Evolutionary conservation across 2,113 vertebrate genomes (phyloP).

Genomic region (Vulpes lagopus): DNA sequence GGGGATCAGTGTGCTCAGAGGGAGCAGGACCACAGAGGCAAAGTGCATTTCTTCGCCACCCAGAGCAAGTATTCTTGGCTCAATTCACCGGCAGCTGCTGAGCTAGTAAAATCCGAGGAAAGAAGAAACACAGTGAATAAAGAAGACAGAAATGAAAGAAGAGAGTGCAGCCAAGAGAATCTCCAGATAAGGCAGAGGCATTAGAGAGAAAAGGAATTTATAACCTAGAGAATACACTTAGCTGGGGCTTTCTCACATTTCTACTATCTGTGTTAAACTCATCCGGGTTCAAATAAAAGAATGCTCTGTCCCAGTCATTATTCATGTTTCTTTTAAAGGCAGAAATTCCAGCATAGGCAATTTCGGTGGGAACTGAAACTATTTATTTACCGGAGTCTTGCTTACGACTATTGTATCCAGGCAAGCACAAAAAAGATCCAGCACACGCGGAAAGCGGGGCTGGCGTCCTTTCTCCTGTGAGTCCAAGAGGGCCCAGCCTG

Average conservation of each 20-base stretch:
- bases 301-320: constrained; percentile 63
- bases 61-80: constrained; percentile 53
- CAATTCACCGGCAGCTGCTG: constrained; percentile 73
- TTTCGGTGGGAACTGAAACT: constrained; percentile 10
- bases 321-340: constrained; percentile 62
- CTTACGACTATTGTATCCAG: background rate
- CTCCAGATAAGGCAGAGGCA: constrained; percentile 60
- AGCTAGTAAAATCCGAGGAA: constrained; percentile 67
- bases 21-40: background rate
- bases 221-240: constrained; percentile 59
- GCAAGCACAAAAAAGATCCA: background rate
- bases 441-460: background rate
- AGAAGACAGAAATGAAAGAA: constrained; percentile 74
- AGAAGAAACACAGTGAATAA: constrained; percentile 64
- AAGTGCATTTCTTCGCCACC: background rate
- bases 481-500: background rate
- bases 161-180: constrained; percentile 18
- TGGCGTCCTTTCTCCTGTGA: background rate
- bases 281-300: constrained; percentile 66
- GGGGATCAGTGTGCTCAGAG: background rate
- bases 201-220: constrained; percentile 73
- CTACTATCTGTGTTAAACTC: constrained; percentile 11
- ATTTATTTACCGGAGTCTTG: constrained; percentile 64
- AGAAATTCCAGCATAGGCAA: constrained; percentile 64
- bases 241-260: constrained; percentile 44